A percentile compares a stretch with the other conserved stretches of the same genome.
phyloP scores from a whole-genome alignment of 2,113 vertebrate species.

The Stomatorhinus ivindoensis region DNA sequence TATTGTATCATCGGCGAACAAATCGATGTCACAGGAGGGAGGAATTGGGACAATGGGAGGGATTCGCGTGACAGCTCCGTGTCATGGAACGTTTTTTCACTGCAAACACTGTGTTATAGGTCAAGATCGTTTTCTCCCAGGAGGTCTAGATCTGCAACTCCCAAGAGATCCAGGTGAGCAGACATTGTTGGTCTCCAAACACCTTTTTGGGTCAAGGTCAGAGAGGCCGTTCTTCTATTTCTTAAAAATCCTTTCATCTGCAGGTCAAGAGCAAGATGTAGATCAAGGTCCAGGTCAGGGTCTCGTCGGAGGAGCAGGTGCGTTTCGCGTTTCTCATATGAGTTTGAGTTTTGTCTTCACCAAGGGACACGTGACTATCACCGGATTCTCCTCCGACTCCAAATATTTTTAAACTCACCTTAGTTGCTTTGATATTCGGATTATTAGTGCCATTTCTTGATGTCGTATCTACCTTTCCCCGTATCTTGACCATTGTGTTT shows the following conservation, averaged over 20 bases:
- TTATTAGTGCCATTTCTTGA: not conserved
- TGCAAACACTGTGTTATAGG: conserved; percentile 32
- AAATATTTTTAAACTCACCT: not conserved
- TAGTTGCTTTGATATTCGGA: not conserved
- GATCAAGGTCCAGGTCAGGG: conserved; percentile 69
- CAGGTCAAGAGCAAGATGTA: conserved; percentile 69
- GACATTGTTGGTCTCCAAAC: not conserved
- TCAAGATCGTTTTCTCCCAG: conserved; percentile 74
- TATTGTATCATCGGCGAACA: not conserved
- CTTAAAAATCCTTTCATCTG: conserved; percentile 4
- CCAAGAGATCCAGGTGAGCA: conserved; percentile 76
- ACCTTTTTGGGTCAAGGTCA: not conserved
- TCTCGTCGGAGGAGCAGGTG: conserved; percentile 76
- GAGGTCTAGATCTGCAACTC: conserved; percentile 67
- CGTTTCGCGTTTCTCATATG: conserved; percentile 12
- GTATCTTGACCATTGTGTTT: not conserved
- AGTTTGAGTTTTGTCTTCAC: not conserved
- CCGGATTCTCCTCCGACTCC: not conserved
- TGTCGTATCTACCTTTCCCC: not conserved
- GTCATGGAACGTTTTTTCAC: not conserved
- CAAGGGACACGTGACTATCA: not conserved
- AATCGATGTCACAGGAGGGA: not conserved
- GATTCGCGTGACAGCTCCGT: not conserved
- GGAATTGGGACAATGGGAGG: not conserved
- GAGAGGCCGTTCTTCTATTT: not conserved